These are phyloP conservation scores for Drosophila emarginata DNA, from an alignment of 2,888 invertebrate genomes.

Conservation along the genomic window DNA sequence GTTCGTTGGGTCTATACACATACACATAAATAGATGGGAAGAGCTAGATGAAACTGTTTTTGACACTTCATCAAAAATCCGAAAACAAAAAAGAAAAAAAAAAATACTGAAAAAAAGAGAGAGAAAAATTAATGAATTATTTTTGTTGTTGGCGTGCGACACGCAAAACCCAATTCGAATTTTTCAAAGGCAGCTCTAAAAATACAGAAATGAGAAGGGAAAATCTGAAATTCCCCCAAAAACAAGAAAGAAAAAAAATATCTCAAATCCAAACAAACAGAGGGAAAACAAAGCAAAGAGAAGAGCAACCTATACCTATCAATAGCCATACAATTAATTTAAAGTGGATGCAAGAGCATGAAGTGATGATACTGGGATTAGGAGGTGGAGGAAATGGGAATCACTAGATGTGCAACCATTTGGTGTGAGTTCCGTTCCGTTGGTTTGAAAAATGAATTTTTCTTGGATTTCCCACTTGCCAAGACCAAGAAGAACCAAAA, in stretches of 20 bases:
- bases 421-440: constrained; percentile 71
- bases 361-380: constrained; percentile 1
- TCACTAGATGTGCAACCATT: constrained; percentile 54
- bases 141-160: constrained; percentile 64
- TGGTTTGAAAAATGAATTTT: constrained; percentile 17
- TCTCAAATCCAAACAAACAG: constrained; percentile 50
- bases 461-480: not conserved
- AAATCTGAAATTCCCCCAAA: constrained; percentile 17
- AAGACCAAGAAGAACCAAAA: no score
- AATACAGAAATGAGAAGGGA: constrained; percentile 44
- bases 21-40: not conserved
- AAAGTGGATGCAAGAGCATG: constrained; percentile 25
- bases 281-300: constrained; percentile 7
- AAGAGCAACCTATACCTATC: constrained; percentile 50
- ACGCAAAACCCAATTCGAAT: constrained; percentile 75
- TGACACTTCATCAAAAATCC: constrained; percentile 56
- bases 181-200: constrained; percentile 50
- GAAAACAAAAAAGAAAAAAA: constrained; percentile 13
- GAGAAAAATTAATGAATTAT: constrained; percentile 51
- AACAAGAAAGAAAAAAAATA: not conserved
- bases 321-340: constrained; percentile 70
- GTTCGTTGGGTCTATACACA: constrained; percentile 17
- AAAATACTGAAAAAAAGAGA: constrained; percentile 32
- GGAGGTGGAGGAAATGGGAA: constrained; percentile 36
- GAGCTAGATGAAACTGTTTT: constrained; percentile 48